Evolutionary conservation across 2,888 invertebrate genomes (phyloP).

Genomic region (Tachina lurida): DNA sequence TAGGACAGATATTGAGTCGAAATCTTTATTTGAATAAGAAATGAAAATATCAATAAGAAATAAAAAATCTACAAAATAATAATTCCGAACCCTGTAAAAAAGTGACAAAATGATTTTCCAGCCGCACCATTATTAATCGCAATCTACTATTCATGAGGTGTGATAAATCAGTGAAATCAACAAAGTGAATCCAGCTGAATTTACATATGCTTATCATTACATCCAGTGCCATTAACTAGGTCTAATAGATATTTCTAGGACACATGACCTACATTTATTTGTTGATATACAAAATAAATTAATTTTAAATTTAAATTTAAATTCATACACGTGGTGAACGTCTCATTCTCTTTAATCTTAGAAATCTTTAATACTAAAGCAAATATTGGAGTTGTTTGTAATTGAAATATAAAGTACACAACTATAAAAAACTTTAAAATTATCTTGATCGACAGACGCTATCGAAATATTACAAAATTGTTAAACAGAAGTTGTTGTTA

Average conservation of each 20-base stretch:
- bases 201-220: constrained; percentile 4
- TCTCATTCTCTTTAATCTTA: neutral
- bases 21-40: too few species aligned
- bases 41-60: too few species aligned
- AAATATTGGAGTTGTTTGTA: constrained; percentile 24
- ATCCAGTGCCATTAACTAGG: constrained; percentile 44
- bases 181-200: neutral
- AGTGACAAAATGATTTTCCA: neutral
- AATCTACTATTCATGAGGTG: neutral
- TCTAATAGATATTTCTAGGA: constrained; percentile 19
- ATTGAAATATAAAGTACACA: constrained; percentile 9
- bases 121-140: neutral
- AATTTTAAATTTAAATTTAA: neutral
- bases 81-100: too few species aligned
- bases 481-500: constrained; percentile 44
- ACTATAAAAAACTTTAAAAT: constrained; percentile 28
- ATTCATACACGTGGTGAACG: neutral
- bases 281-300: neutral
- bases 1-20: too few species aligned
- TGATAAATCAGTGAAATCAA: neutral
- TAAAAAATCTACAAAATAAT: too few species aligned
- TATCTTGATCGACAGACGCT: constrained; percentile 49
- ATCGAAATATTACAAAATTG: constrained; percentile 25
- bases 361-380: constrained; percentile 1
- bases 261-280: constrained; percentile 6